These are phyloP conservation scores for Prosopocoilus inquinatus DNA, from an alignment of 2,888 invertebrate species.

Conservation along the genomic window DNA sequence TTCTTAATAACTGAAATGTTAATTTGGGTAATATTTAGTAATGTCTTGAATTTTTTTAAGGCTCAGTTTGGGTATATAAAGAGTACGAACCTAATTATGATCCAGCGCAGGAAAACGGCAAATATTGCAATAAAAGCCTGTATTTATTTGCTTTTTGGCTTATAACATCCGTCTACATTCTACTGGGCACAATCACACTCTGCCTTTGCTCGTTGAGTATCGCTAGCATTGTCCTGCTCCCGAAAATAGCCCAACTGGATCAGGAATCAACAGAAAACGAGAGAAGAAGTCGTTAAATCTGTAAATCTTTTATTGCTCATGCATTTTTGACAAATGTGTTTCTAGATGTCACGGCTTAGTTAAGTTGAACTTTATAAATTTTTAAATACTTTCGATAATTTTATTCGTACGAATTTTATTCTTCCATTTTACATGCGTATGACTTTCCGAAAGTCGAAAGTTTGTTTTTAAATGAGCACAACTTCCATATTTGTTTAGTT, in stretches of 20 bases:
- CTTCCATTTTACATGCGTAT: no score
- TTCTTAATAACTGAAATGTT: no score
- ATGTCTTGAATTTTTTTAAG: constrained; percentile 42
- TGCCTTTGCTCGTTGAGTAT: constrained; percentile 59
- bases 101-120: constrained; percentile 43
- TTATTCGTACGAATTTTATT: no score
- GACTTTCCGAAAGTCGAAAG: no score
- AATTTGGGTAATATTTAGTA: no score
- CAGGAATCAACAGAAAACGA: constrained; percentile 10
- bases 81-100: constrained; percentile 62
- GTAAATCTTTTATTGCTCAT: constrained; percentile 7
- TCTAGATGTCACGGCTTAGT: constrained; percentile 13
- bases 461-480: no score
- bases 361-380: not conserved
- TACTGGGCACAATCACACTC: constrained; percentile 54
- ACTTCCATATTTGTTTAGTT: no score
- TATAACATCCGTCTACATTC: constrained; percentile 63
- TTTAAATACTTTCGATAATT: no score
- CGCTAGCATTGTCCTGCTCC: constrained; percentile 50
- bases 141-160: constrained; percentile 71
- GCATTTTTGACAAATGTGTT: constrained; percentile 16
- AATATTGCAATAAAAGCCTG: constrained; percentile 65
- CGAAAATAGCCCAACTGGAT: constrained; percentile 24
- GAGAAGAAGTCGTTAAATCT: constrained; percentile 9
- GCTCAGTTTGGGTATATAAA: constrained; percentile 69